These are phyloP conservation scores for Gymnodraco acuticeps DNA, from an alignment of 2,797 vertebrate species.

Conservation along the genomic window DNA sequence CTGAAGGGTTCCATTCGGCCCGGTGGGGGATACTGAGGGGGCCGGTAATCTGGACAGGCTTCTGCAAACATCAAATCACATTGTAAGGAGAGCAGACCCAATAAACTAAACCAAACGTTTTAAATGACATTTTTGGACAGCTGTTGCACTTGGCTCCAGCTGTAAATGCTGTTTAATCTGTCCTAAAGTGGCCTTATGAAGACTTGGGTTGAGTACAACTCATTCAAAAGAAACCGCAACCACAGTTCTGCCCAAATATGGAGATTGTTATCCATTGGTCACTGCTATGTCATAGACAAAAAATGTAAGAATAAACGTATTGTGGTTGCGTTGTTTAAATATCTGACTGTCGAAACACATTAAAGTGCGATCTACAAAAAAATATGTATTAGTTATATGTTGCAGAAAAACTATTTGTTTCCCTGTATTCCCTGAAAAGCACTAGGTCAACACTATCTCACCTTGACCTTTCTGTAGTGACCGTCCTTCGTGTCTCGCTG, in stretches of 20 bases:
- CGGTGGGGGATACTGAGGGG: constrained; percentile 59
- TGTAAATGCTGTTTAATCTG: constrained; percentile 27
- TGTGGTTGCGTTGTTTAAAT: constrained; percentile 10
- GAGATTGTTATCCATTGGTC: constrained; percentile 29
- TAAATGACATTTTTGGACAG: background rate
- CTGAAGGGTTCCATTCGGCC: constrained; percentile 77
- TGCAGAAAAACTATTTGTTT: background rate
- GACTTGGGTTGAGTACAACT: constrained; percentile 4
- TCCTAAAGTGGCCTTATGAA: constrained; percentile 28
- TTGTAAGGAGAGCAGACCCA: constrained; percentile 6
- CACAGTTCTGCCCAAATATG: constrained; percentile 28
- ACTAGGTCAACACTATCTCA: constrained; percentile 36
- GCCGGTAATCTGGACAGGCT: constrained; percentile 81
- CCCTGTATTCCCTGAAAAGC: background rate
- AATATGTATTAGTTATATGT: background rate
- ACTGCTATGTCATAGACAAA: constrained; percentile 24
- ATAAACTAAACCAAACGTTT: constrained; percentile 23
- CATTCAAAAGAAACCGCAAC: constrained; percentile 43
- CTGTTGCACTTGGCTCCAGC: constrained; percentile 20
- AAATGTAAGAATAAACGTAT: constrained; percentile 10
- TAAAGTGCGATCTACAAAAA: background rate
- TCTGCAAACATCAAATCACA: constrained; percentile 64
- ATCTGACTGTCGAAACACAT: background rate
- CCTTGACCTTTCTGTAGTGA: constrained; percentile 81
- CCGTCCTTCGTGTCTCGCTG: constrained; percentile 47